phyloP scores from a whole-genome alignment of 1,140 invertebrate genomes.

The Zophobas morio region DNA sequence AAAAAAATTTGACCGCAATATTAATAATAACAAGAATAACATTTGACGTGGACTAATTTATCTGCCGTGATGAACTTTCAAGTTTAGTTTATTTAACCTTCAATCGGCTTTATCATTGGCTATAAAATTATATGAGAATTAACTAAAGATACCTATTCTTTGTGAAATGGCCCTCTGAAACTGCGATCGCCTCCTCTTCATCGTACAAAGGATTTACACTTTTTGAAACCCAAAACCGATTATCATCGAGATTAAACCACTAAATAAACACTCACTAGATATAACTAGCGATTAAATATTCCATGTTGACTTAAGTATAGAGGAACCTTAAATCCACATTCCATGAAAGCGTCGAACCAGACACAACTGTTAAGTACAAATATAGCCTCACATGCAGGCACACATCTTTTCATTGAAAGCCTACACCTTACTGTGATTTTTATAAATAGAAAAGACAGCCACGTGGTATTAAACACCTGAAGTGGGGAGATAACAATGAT shows the following conservation, averaged over 20 bases:
- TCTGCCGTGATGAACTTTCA: too few species aligned
- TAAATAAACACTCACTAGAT: too few species aligned
- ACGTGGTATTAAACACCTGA: slow-evolving; percentile 18
- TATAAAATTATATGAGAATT: background rate
- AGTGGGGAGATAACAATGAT: slow-evolving; percentile 24
- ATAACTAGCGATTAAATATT: too few species aligned
- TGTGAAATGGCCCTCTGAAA: slow-evolving; percentile 46
- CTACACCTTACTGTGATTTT: slow-evolving; percentile 3
- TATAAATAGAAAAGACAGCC: slow-evolving; percentile 36
- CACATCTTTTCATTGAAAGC: slow-evolving; percentile 9
- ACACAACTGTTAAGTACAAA: slow-evolving; percentile 3
- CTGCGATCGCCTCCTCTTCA: slow-evolving; percentile 44
- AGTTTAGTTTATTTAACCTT: slow-evolving; percentile 22
- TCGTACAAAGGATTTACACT: slow-evolving; percentile 19
- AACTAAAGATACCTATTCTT: slow-evolving; percentile 44
- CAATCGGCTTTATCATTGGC: slow-evolving; percentile 10
- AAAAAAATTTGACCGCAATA: too few species aligned
- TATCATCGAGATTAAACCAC: too few species aligned
- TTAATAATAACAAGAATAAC: too few species aligned
- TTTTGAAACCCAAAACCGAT: too few species aligned
- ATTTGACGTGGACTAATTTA: too few species aligned
- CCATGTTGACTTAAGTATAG: too few species aligned
- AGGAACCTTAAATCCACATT: background rate
- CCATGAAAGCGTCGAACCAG: background rate
- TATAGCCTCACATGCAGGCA: background rate